These are phyloP conservation scores for Morpho achilles DNA, from an alignment of 2,888 invertebrate genomes.

Conservation along the genomic window DNA sequence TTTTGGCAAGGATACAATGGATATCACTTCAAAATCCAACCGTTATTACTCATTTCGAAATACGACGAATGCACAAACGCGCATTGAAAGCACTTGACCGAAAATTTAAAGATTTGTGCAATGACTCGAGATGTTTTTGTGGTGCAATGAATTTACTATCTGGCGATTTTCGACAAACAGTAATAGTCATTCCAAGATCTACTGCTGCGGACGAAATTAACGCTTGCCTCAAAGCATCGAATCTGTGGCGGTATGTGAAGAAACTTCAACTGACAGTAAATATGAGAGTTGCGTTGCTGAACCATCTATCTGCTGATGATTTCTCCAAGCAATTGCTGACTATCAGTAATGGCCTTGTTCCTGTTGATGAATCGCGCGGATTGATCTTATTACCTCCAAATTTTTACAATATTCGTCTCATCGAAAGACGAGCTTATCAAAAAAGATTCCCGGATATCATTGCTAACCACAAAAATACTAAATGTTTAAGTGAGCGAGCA, in stretches of 20 bases:
- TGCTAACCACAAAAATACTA: no score
- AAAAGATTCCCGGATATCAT: constrained; percentile 8
- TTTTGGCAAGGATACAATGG: constrained; percentile 37
- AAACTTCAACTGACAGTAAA: constrained; percentile 21
- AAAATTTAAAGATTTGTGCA: not conserved
- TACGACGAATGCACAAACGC: constrained; percentile 21
- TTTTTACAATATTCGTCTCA: constrained; percentile 38
- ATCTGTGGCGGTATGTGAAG: constrained; percentile 19
- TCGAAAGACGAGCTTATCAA: constrained; percentile 30
- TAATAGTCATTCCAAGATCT: constrained; percentile 30
- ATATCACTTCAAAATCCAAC: constrained; percentile 29
- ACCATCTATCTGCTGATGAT: constrained; percentile 32
- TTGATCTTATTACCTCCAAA: constrained; percentile 40
- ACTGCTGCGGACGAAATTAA: constrained; percentile 23
- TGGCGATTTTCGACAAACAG: constrained; percentile 30
- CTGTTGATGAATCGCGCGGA: constrained; percentile 38
- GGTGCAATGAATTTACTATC: constrained; percentile 22
- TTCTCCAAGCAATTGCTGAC: constrained; percentile 42
- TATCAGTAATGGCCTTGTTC: constrained; percentile 40
- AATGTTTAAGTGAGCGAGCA: constrained; percentile 32
- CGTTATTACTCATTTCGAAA: constrained; percentile 9
- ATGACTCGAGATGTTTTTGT: not conserved
- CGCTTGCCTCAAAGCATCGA: constrained; percentile 8
- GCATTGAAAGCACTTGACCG: not conserved
- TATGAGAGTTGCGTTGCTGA: no score